phyloP scores from a whole-genome alignment of 2,797 vertebrate species.

The Psittacula derbiana region DNA sequence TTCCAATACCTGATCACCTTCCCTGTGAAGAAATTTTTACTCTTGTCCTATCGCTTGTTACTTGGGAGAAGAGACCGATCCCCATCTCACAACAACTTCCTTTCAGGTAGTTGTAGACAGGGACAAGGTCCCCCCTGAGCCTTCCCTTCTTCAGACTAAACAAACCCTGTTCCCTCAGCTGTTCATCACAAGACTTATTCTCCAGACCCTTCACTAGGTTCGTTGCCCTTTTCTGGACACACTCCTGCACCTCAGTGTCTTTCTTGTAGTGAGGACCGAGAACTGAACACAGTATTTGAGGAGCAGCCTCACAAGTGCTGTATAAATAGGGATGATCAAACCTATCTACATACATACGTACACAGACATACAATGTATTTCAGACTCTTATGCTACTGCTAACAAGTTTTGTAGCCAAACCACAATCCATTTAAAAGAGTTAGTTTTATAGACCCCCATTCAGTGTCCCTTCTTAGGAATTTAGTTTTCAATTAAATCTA shows the following conservation, averaged over 20 bases:
- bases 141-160: neutral
- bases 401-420: conserved; percentile 41
- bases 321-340: neutral
- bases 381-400: neutral
- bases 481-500: neutral
- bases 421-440: conserved; percentile 36
- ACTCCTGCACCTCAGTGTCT: neutral
- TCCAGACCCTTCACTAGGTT: neutral
- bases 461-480: neutral
- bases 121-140: neutral
- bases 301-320: neutral
- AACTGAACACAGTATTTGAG: neutral
- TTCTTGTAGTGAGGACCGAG: neutral
- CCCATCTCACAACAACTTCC: neutral
- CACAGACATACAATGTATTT: neutral
- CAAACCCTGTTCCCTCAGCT: neutral
- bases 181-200: neutral
- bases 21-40: neutral
- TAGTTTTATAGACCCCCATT: neutral
- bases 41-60: neutral
- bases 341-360: neutral
- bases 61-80: neutral
- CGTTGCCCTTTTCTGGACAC: neutral
- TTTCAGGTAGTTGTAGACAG: neutral
- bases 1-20: neutral